Evolutionary conservation across 30 jellyfish, hydroid and myxozoan genomes (phyloP), one percentile per base, ranked within the genome.

Genomic region (Chrysaora quinquecirrha): DNA sequence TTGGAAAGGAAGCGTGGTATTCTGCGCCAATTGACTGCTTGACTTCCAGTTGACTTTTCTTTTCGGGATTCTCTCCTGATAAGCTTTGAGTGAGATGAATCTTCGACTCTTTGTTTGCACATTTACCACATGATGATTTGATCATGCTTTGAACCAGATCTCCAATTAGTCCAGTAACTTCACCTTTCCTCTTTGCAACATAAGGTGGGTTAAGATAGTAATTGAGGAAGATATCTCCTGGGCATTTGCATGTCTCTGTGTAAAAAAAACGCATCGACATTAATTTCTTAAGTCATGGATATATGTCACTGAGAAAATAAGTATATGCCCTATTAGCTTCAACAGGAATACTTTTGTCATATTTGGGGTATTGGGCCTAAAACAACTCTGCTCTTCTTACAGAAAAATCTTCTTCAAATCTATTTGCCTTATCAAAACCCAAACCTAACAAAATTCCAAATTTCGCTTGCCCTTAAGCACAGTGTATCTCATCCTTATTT

Each of bases 181-280:
- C 21, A 14, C 61, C 67, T 28, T 67, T 48, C 24, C 14, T 48
- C 34, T 66, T 75, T 0, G 19, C 29, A 21, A 86, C 96, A 56
- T 86, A 86, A 7, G 96, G 96, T 24, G 90, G 87, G 47, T 34
- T 70, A 20, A 56, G 16, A 48, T 64, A 76, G 87, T 89, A 86
- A 54, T 76, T 72, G 2, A 43, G 28, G 73, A 75, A 86, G 47
- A 86, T 50, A 35, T 52, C 68, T 6, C 68, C 50, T 24, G 88
- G 88, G 56, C 96, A 86, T 30, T 76, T 69, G 34, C 96, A 86
- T 4, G 96, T 86, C 3, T 34, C 96, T 86, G 67, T 12, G 29
- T 34, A 49, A 9, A 52, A 30, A 70, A 20, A 20, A 71, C n/a
- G n/a, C n/a, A n/a, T n/a, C n/a, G n/a, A n/a, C n/a, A n/a, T n/a